Evolutionary conservation across 1,140 invertebrate genomes (phyloP).

Genomic region (Caenorhabditis inopinata): DNA sequence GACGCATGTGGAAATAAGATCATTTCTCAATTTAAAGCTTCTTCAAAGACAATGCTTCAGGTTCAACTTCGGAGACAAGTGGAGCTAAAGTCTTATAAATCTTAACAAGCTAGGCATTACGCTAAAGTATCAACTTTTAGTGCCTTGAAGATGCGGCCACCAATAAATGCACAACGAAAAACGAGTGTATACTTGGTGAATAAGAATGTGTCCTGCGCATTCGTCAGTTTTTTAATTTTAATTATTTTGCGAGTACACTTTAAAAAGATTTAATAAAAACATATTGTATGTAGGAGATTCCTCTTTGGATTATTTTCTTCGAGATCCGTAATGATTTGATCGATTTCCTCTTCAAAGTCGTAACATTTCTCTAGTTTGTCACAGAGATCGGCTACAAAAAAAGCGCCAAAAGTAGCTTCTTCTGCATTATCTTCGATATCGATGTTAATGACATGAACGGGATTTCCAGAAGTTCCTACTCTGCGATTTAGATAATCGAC

Average conservation of each 20-base stretch:
- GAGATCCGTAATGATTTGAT: slow-evolving; percentile 47
- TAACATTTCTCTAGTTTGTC: slow-evolving; percentile 78
- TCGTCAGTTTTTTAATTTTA: too few relatives aligned
- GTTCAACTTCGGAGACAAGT: not conserved
- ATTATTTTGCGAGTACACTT: too few relatives aligned
- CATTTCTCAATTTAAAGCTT: too few relatives aligned
- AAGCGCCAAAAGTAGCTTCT: slow-evolving; percentile 98
- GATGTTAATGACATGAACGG: slow-evolving; percentile 95
- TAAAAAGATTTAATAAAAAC: slow-evolving; percentile 86
- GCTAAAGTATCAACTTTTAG: too few relatives aligned
- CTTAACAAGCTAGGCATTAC: too few relatives aligned
- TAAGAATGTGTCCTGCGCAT: not conserved
- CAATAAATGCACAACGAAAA: not conserved
- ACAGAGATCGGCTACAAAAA: slow-evolving; percentile 91
- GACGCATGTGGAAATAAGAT: not conserved
- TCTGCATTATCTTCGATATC: slow-evolving; percentile 99
- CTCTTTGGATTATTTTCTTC: slow-evolving; percentile 80
- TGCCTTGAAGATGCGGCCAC: not conserved
- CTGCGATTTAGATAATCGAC: slow-evolving; percentile 66
- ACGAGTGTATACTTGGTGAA: not conserved
- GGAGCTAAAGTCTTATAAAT: too few relatives aligned
- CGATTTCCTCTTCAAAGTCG: slow-evolving; percentile 76
- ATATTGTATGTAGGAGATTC: slow-evolving; percentile 85
- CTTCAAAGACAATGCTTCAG: not conserved
- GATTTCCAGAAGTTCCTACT: slow-evolving; percentile 66